Evolutionary conservation across 2,888 invertebrate species (phyloP).

Genomic region (Sminthurides aquaticus): DNA sequence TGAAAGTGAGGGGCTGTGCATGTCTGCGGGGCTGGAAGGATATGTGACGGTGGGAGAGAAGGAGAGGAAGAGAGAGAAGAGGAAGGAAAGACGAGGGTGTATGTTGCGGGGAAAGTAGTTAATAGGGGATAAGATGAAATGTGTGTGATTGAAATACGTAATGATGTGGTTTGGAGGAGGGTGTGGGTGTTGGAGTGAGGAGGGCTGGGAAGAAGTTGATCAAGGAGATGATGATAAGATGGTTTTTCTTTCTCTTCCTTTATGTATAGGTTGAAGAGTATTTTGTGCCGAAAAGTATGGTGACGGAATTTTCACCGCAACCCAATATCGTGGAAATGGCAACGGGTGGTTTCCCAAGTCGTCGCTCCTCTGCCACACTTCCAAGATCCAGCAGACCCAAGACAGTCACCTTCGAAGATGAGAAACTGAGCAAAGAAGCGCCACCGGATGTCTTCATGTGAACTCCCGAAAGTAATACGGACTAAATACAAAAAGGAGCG

Average conservation of each 20-base stretch:
- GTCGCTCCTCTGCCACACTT: slow-evolving; percentile 39
- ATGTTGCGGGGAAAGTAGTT: background rate
- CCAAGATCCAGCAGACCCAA: slow-evolving; percentile 40
- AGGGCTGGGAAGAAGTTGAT: background rate
- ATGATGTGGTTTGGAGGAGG: background rate
- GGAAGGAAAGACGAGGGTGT: background rate
- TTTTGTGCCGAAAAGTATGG: slow-evolving; percentile 43
- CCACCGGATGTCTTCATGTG: slow-evolving; percentile 41
- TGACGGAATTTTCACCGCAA: slow-evolving; percentile 42
- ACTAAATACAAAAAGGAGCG: background rate
- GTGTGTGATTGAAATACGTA: background rate
- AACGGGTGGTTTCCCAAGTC: slow-evolving; percentile 38
- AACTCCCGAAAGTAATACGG: slow-evolving; percentile 5
- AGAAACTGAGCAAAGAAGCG: slow-evolving; percentile 43
- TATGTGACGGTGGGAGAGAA: background rate
- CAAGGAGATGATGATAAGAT: background rate
- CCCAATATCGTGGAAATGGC: slow-evolving; percentile 42
- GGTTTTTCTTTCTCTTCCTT: slow-evolving; percentile 10
- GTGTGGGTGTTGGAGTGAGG: background rate
- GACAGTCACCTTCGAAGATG: slow-evolving; percentile 43
- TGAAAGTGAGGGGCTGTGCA: too few species aligned
- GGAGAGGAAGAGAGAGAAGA: background rate
- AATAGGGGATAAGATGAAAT: background rate
- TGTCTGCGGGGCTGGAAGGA: too few species aligned
- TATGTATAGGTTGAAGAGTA: slow-evolving; percentile 41